phyloP scores from a whole-genome alignment of 2,113 vertebrate species.

The Tetraodon nigroviridis region DNA sequence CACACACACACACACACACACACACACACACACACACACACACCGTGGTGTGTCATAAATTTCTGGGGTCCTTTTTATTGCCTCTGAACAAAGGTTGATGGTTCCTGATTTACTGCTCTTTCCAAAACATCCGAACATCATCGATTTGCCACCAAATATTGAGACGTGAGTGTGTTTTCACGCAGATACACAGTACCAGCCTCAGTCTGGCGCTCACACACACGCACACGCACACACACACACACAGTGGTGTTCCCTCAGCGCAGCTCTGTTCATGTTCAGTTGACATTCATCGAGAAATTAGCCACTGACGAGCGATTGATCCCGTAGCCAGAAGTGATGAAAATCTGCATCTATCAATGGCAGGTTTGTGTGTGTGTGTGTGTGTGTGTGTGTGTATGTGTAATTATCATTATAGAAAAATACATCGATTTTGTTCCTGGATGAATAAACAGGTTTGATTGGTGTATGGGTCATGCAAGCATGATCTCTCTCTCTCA shows the following conservation, averaged over 20 bases:
- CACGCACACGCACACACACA: no score
- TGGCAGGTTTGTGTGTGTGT: not conserved
- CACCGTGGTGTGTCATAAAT: conserved; percentile 47
- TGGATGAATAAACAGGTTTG: conserved; percentile 44
- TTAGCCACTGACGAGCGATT: conserved; percentile 26
- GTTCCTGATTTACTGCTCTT: conserved; percentile 57
- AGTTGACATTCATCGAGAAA: conserved; percentile 44
- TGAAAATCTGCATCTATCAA: not conserved
- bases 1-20: conserved; percentile 8
- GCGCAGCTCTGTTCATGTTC: not conserved
- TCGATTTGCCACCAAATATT: conserved; percentile 50
- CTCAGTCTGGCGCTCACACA: no score
- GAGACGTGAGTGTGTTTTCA: conserved; percentile 27
- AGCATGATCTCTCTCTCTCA: not conserved
- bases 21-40: conserved; percentile 9
- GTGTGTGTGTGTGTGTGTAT: not conserved
- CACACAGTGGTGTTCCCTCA: no score
- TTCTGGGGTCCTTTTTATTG: conserved; percentile 51
- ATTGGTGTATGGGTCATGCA: conserved; percentile 32
- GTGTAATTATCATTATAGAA: conserved; percentile 17
- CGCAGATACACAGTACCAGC: conserved; percentile 13
- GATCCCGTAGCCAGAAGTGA: not conserved
- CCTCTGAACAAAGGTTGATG: conserved; percentile 52
- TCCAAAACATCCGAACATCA: conserved; percentile 47
- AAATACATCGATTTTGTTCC: conserved; percentile 31